Base-by-base conservation (phyloP, 2,888 invertebrate genomes). In the Agriotes lineatus region DNA sequence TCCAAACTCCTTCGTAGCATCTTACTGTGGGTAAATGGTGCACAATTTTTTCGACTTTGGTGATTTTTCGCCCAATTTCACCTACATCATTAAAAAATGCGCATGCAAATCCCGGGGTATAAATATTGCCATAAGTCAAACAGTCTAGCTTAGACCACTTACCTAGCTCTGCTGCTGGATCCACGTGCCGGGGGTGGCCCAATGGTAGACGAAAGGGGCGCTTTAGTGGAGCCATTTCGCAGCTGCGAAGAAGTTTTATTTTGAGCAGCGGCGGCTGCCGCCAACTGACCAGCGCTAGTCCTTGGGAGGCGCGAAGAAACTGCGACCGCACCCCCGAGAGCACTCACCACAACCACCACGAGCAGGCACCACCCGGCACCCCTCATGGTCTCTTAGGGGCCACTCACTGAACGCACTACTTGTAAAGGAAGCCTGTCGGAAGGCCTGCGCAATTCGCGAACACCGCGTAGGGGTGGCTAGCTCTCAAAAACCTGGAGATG, bases 231-330 rank as follows among this genome's bases (percentile, higher is more conserved):
- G 69, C 76, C 18, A 33, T 30, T 39, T 54, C 83, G 76, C 59
- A 82, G 74, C 72, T 83, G 81, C 20, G 80, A 69, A 37, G 80
- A 76, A 18, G 84, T 84, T 72, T 83, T 83, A 69, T 84, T 84
- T 71, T 83, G 83, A 3, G 83, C 83, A 44, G 82, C 82, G 14
- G 83, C 83, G 14, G 81, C 82, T 4, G 83, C 84, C 22, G 85
- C 85, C 72, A 87, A 80, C 77, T 88, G 88, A 74, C 84, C 88
- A 74, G 90, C 87, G 80, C 90, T 87, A 74, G 90, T 86, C 72
- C 90, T 84, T 58, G 90, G 88, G 69, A 88, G 82, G 48, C 88
- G 85, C 73, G 88, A 83, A 76, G 88, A 81, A 75, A 82, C 77
- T 83, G 82, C 78, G 81, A 83, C 75, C 83, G 85, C 77, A 85